A percentile compares a stretch with the other conserved stretches of the same genome.
Conservation (phyloP, 2,113 vertebrate genomes). For the Callipepla californica region DNA sequence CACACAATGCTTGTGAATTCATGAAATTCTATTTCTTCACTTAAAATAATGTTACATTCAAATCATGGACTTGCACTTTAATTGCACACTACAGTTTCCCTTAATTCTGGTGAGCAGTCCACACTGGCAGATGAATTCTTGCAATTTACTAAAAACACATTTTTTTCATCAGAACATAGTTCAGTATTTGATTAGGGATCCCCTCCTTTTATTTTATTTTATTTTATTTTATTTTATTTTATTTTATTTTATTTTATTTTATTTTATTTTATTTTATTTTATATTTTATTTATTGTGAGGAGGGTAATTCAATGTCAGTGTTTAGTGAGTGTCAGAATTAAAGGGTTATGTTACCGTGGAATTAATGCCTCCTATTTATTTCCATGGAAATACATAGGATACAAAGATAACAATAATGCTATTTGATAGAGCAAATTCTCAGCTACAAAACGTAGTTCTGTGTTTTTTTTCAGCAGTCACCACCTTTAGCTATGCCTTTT, state of each 20-base stretch:
- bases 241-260: no score
- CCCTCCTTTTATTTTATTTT: fast-evolving
- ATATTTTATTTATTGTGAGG: no score
- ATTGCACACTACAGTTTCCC: background rate
- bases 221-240: no score
- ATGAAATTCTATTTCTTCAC: background rate
- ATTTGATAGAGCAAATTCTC: no score
- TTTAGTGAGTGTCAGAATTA: background rate
- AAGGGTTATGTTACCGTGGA: background rate
- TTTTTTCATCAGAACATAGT: background rate
- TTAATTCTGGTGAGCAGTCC: background rate
- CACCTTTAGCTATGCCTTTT: no score
- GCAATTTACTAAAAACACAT: background rate
- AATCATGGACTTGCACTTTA: background rate
- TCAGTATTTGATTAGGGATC: background rate
- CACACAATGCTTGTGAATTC: background rate
- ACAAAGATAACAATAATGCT: no score
- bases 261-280: no score
- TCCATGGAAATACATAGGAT: no score
- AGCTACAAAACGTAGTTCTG: no score
- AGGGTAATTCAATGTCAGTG: background rate
- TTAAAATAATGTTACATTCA: background rate
- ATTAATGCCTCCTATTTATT: no score
- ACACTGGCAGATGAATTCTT: background rate
- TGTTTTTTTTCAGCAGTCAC: no score